Evolutionary conservation across 2,888 invertebrate species (phyloP), one percentile per base, ranked within the genome.

Genomic region (Spilosoma lubricipeda): DNA sequence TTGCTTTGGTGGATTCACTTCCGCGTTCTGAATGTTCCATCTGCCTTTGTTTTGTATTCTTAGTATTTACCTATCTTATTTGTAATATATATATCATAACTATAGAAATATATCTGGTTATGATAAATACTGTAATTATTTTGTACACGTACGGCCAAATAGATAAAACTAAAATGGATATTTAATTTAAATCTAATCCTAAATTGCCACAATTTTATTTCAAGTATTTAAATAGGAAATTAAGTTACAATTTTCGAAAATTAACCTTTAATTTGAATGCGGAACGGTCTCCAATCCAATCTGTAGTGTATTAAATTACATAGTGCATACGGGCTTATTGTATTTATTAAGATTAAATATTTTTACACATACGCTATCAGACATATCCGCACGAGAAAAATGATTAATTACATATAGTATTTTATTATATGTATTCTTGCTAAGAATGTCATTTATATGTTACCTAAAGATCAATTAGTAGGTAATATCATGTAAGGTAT

Each of bases 341-440:
- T 77, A 80, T 74, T 77, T 76, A 78, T 74, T 77, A 74, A 27
- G 71, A 76, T 71, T 75, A 70, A 70, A 59, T 63, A 63, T 80
- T 74, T 72, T 75, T 67, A 76, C 74, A 77, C 77, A 76, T 78
- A 76, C 67, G 79, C 73, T 76, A 82, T 81, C 77, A 77, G 72
- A 84, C 84, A 85, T 85, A 85, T 85, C 84, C 81, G 79, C 75
- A 75, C 76, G 73, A 77, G 33, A 11, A 76, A 80, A 82, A 79
- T 74, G 74, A 71, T 69, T 75, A 74, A 73, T 70, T 77, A 73
- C 70, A 72, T 73, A 69, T 66, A 67, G 9, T 56, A 11, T n/a
- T 56, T n/a, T 67, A 70, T 71, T 71, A 74, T 74, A 67, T 59
- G 59, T 56, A 70, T 70, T 70, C n/a, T n/a, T 33, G 23, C 65